phyloP scores from a whole-genome alignment of 2,113 vertebrate species.

The rat (Rattus norvegicus) region DNA sequence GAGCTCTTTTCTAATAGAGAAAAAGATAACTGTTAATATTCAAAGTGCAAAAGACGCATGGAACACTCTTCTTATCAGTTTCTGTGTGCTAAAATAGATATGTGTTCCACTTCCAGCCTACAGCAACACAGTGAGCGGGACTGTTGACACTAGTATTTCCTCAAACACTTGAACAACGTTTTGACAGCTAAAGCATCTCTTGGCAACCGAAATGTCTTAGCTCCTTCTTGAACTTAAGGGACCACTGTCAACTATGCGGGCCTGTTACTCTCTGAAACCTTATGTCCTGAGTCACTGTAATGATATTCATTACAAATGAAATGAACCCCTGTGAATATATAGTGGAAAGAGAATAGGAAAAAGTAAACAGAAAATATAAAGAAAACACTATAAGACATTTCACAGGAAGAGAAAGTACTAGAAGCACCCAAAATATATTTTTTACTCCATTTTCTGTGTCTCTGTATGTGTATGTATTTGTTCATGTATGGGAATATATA shows the following conservation, averaged over 20 bases:
- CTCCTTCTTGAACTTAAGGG: not conserved
- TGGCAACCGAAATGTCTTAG: not conserved
- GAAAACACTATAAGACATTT: not conserved
- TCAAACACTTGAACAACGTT: not conserved
- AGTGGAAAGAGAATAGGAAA: not conserved
- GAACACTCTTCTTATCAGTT: not conserved
- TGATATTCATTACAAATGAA: constrained; percentile 27
- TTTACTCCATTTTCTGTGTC: not conserved
- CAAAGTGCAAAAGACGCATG: not conserved
- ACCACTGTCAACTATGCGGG: not conserved
- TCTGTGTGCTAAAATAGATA: not conserved
- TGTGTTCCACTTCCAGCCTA: not conserved
- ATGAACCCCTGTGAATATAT: not conserved
- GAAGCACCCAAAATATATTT: not conserved
- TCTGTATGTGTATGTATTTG: not conserved
- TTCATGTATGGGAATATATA: too few relatives aligned
- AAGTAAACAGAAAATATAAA: not conserved
- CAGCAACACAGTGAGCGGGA: too few relatives aligned
- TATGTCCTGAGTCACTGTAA: not conserved
- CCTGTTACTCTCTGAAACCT: not conserved
- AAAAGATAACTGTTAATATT: not conserved
- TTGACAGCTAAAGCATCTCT: not conserved
- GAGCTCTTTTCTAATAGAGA: not conserved
- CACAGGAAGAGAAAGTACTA: not conserved
- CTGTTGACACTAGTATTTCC: not conserved